A percentile compares a stretch with the other conserved stretches of the same genome.
Evolutionary conservation across 2,113 vertebrate genomes (phyloP).

Genomic region (Vulpes vulpes): DNA sequence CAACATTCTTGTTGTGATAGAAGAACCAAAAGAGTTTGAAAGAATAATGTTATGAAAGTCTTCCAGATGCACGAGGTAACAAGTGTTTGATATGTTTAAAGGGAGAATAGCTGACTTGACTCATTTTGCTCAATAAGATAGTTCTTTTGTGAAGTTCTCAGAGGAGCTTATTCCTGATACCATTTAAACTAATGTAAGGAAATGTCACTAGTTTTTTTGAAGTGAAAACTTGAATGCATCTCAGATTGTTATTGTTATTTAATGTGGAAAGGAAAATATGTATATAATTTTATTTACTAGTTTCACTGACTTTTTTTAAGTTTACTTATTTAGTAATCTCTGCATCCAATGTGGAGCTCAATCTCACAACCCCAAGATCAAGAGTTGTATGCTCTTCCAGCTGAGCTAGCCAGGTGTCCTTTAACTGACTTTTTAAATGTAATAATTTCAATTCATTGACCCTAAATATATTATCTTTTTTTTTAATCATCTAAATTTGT

Average conservation of each 20-base stretch:
- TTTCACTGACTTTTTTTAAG: not conserved
- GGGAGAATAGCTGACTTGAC: not conserved
- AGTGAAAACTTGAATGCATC: not conserved
- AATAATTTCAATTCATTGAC: not conserved
- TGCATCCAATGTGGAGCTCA: not conserved
- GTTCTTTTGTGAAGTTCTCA: constrained; percentile 29
- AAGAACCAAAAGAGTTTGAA: not conserved
- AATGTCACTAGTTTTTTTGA: not conserved
- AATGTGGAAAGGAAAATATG: not conserved
- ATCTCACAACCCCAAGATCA: not conserved
- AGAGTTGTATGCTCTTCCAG: not conserved
- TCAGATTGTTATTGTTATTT: not conserved
- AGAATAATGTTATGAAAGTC: not conserved
- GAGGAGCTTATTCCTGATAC: not conserved
- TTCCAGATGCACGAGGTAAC: not conserved
- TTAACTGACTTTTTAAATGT: not conserved
- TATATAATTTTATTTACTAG: not conserved
- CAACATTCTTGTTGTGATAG: not conserved
- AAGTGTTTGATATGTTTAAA: constrained; percentile 14
- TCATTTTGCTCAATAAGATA: constrained; percentile 8
- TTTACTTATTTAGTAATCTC: not conserved
- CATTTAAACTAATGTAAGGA: constrained; percentile 34
- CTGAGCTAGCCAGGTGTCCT: not conserved
- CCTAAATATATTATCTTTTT: not conserved
- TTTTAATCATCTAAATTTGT: not conserved